phyloP scores from a whole-genome alignment of 2,888 invertebrate genomes.

The Thera britannica region DNA sequence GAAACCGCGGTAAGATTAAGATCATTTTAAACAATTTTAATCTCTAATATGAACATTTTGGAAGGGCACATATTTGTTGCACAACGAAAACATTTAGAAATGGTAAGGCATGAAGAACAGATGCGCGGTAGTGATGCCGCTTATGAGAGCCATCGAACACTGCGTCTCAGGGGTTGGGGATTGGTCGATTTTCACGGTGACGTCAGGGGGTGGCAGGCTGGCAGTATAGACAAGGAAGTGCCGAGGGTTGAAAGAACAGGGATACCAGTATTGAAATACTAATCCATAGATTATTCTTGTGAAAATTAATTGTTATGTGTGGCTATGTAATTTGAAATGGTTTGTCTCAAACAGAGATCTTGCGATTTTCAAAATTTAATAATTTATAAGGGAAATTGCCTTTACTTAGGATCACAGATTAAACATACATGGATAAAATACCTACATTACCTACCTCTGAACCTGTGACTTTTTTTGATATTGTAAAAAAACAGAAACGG shows the following conservation, averaged over 20 bases:
- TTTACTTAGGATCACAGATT: too few species aligned
- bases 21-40: constrained; percentile 75
- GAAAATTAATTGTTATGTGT: too few species aligned
- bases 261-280: constrained; percentile 37
- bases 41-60: constrained; percentile 68
- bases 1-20: constrained; percentile 51
- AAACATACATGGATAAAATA: too few species aligned
- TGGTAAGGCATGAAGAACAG: constrained; percentile 64
- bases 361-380: too few species aligned
- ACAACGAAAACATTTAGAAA: constrained; percentile 78
- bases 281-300: too few species aligned
- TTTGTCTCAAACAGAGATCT: too few species aligned
- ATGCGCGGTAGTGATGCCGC: constrained; percentile 73
- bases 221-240: constrained; percentile 77
- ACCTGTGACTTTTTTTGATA: too few species aligned
- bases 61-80: constrained; percentile 66
- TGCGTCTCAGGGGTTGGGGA: constrained; percentile 83
- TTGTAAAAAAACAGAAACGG: too few species aligned
- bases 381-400: too few species aligned
- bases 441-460: too few species aligned
- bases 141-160: constrained; percentile 75
- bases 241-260: constrained; percentile 57
- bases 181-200: constrained; percentile 87
- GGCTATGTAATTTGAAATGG: too few species aligned
- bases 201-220: constrained; percentile 85